Conservation (phyloP, 1,140 invertebrate species). For the Trinorchestia longiramus region DNA sequence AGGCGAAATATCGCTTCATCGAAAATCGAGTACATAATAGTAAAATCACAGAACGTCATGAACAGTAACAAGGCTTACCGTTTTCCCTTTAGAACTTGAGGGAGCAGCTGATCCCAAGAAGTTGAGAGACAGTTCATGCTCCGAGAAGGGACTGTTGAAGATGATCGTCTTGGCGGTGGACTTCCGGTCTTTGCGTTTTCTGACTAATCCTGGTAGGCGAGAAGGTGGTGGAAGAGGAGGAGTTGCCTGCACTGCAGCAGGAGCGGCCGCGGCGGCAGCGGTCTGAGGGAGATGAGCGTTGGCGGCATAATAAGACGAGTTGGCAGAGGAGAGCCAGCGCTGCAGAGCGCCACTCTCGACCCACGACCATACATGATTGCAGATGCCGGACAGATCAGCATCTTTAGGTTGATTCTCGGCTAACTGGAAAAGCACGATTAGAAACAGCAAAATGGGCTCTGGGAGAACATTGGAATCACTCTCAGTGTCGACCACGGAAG, state of each 20-base stretch:
- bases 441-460: slow-evolving; percentile 21
- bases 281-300: background rate
- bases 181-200: slow-evolving; percentile 23
- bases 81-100: background rate
- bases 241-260: background rate
- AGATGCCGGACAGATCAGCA: slow-evolving; percentile 25
- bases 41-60: background rate
- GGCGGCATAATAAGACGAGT: background rate
- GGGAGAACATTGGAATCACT: slow-evolving; percentile 14
- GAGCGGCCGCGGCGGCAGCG: background rate
- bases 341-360: slow-evolving; percentile 55
- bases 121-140: background rate
- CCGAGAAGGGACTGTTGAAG: background rate
- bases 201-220: background rate
- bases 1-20: no score
- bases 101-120: slow-evolving; percentile 25
- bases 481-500: background rate
- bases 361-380: slow-evolving; percentile 56
- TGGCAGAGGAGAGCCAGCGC: slow-evolving; percentile 48
- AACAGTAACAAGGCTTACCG: background rate
- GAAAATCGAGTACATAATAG: background rate
- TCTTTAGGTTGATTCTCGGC: slow-evolving; percentile 51
- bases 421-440: slow-evolving; percentile 30
- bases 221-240: background rate
- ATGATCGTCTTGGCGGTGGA: background rate